Percentiles rank a stretch among this genome's conserved stretches.
phyloP scores from a whole-genome alignment of 2,113 vertebrate genomes.

The Nyctereutes procyonoides region DNA sequence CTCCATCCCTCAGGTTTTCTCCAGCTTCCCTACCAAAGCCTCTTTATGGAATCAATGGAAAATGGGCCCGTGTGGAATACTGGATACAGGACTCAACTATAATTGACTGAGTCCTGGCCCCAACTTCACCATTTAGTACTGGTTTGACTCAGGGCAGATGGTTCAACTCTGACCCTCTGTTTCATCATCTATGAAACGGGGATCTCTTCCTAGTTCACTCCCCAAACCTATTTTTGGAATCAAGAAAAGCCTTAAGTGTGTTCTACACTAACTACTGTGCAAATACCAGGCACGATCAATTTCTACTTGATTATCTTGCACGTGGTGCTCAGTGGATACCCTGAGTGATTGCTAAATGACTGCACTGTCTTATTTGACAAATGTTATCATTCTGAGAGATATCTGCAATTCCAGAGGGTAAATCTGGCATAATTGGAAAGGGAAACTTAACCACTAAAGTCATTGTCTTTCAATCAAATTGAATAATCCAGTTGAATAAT shows the following conservation, averaged over 20 bases:
- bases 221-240: not conserved
- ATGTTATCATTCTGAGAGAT: not conserved
- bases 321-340: not conserved
- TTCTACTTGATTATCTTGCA: constrained; percentile 11
- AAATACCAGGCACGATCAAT: not conserved
- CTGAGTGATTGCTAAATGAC: not conserved
- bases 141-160: not conserved
- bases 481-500: constrained; percentile 24
- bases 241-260: not conserved
- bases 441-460: constrained; percentile 10
- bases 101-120: not conserved
- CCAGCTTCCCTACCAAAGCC: not conserved
- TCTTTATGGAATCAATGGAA: not conserved
- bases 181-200: not conserved
- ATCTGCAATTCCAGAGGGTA: not conserved
- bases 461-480: not conserved
- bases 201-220: not conserved
- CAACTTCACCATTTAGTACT: not conserved
- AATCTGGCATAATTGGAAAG: constrained; percentile 24
- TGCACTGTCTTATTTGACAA: constrained; percentile 11
- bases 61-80: not conserved
- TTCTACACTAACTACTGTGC: not conserved
- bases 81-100: not conserved
- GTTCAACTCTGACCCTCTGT: not conserved
- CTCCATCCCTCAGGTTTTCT: not conserved